Evolutionary conservation across 2,888 invertebrate species (phyloP).

Genomic region (Hipparchia sbordonii): DNA sequence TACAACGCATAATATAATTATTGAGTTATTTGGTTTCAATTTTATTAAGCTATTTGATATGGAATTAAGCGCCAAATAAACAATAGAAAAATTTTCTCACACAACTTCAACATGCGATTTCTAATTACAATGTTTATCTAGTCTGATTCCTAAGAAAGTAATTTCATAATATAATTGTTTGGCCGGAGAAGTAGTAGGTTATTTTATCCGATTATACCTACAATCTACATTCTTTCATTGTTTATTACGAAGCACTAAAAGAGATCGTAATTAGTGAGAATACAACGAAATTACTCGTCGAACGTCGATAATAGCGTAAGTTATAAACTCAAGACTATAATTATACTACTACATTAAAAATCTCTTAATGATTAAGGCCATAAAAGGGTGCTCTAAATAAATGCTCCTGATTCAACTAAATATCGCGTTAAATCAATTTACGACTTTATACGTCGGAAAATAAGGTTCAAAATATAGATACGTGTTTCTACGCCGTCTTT

Average conservation of each 20-base stretch:
- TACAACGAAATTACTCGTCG: constrained; percentile 36
- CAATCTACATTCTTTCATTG: constrained; percentile 24
- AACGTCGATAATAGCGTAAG: constrained; percentile 39
- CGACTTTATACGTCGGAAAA: neutral
- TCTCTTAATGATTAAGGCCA: constrained; percentile 39
- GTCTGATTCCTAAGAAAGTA: too few relatives aligned
- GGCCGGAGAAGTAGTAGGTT: neutral
- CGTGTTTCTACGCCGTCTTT: constrained; percentile 19
- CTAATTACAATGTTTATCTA: too few relatives aligned
- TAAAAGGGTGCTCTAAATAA: constrained; percentile 40
- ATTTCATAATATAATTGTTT: neutral
- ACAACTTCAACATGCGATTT: too few relatives aligned
- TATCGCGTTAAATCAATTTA: constrained; percentile 2
- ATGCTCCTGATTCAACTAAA: constrained; percentile 23
- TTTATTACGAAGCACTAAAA: constrained; percentile 34
- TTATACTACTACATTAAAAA: constrained; percentile 43
- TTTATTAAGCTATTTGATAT: too few relatives aligned
- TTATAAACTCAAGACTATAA: constrained; percentile 42
- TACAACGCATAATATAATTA: too few relatives aligned
- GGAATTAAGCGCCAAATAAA: too few relatives aligned
- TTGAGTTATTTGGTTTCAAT: too few relatives aligned
- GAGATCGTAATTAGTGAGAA: constrained; percentile 34
- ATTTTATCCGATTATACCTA: constrained; percentile 1
- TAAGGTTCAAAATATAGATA: constrained; percentile 8
- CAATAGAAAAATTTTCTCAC: too few relatives aligned